phyloP scores from a whole-genome alignment of 2,888 invertebrate species.

The Phlogophora meticulosa region DNA sequence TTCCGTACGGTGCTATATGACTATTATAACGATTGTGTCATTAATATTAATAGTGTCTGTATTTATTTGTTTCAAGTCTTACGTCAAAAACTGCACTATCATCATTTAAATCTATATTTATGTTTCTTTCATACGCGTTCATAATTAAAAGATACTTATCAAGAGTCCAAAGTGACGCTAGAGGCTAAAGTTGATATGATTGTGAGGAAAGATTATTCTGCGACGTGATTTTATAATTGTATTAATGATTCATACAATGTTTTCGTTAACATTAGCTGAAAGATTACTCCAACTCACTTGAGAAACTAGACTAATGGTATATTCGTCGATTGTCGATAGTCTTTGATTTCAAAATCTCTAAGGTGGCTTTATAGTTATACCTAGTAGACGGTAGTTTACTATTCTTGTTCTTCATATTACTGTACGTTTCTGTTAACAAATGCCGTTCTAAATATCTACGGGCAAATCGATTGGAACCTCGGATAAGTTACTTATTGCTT shows the following conservation, averaged over 20 bases:
- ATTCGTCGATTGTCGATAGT: constrained; percentile 22
- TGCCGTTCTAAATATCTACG: constrained; percentile 70
- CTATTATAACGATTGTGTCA: constrained; percentile 37
- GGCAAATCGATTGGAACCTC: constrained; percentile 73
- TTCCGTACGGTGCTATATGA: constrained; percentile 32
- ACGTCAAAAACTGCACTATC: constrained; percentile 33
- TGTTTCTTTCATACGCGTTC: constrained; percentile 13
- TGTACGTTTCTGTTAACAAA: constrained; percentile 55
- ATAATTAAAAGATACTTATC: constrained; percentile 28
- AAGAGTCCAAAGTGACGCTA: constrained; percentile 8
- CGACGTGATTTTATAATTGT: constrained; percentile 43
- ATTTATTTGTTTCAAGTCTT: constrained; percentile 37
- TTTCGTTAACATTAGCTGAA: constrained; percentile 34
- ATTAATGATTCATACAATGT: constrained; percentile 48
- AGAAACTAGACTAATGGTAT: constrained; percentile 47
- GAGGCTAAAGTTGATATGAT: constrained; percentile 32
- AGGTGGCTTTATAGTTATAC: constrained; percentile 14
- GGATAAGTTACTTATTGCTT: constrained; percentile 75
- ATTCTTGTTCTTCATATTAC: constrained; percentile 40
- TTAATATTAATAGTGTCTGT: constrained; percentile 20
- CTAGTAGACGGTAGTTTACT: constrained; percentile 18
- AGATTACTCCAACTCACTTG: constrained; percentile 42
- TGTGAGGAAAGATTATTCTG: constrained; percentile 27
- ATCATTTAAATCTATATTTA: constrained; percentile 20
- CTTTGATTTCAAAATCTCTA: constrained; percentile 34